Base-by-base conservation (phyloP, 2,113 vertebrate genomes). In the Labeo catla region DNA sequence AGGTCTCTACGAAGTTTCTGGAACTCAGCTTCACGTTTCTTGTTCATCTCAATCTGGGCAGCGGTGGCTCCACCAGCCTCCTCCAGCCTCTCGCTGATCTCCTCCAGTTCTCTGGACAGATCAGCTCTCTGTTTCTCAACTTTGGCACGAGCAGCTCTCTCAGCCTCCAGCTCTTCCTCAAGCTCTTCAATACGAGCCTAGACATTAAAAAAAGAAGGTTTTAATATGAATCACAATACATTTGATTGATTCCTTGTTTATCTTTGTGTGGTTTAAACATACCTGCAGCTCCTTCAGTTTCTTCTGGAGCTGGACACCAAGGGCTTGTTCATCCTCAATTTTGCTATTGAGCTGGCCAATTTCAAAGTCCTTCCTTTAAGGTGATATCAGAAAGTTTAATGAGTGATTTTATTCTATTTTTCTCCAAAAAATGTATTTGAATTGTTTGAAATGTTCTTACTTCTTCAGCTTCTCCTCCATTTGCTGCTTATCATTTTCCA, bases 281-380 rank as follows among this genome's bases (percentile, higher is more conserved):
- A 97, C 97, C 95, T 97, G 97, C 3, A 97, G 91, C 90, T 97
- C 97, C 88, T 97, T 98, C 86, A 97, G 92, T 90, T 97, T 98
- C 91, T 97, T 97, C 89, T 96, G 97, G 23, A 96, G 93, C 91
- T 97, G 97, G 81, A 92, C 91, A 0, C 90, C 91, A 84, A 97
- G 76, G 0, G 95, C 94, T 89, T 97, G 96, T 80, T 97, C 97
- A 0, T 97, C 97, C 86, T 97, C 97, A 13, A 98, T 96, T 89
- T 93, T 95, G 10, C 94, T 91, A 9, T 94, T 97, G 63, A 95
- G 95, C 21, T 96, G 95, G 0, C 93, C 94, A 47, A 96, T 89
- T 90, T 96, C 96, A 91, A 97, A 97, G 81, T 97, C 96, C 78
- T 97, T 97, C 92, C 96, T 97, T 90, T 34, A 88, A 36, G 13